phyloP scores from a whole-genome alignment of 2,113 vertebrate genomes.

The Cephalopholis sonnerati region DNA sequence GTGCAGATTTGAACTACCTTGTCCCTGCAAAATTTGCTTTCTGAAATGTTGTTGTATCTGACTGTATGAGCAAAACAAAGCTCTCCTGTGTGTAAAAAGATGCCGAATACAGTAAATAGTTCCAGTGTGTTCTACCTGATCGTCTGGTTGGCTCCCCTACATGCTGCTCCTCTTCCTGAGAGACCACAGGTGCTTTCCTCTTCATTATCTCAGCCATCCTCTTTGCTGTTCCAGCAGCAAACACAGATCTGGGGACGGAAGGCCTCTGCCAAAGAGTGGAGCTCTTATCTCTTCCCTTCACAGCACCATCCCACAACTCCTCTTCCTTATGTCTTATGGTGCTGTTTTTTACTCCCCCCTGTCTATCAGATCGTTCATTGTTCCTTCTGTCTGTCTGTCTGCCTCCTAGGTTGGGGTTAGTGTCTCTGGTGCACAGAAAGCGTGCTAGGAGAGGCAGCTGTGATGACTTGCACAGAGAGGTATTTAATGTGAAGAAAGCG shows the following conservation, averaged over 20 bases:
- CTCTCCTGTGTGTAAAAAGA: not conserved
- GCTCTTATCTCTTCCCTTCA: slow-evolving; percentile 21
- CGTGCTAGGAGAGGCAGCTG: not conserved
- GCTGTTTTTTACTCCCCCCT: not conserved
- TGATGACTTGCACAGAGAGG: not conserved
- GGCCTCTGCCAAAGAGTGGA: not conserved
- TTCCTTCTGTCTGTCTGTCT: slow-evolving; percentile 4
- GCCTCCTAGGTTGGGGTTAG: not conserved
- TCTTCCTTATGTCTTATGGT: not conserved
- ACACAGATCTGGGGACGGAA: slow-evolving; percentile 76
- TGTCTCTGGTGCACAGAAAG: slow-evolving; percentile 62
- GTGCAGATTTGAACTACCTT: not conserved
- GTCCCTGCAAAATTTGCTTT: not conserved
- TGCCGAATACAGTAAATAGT: not conserved
- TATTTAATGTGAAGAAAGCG: slow-evolving; percentile 15
- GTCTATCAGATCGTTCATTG: slow-evolving; percentile 1
- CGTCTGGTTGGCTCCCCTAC: slow-evolving; percentile 6
- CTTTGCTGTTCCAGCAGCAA: slow-evolving; percentile 88
- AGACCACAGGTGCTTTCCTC: slow-evolving; percentile 37
- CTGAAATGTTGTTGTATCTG: not conserved
- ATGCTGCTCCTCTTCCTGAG: slow-evolving; percentile 8
- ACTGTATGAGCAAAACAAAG: not conserved
- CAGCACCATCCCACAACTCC: not conserved
- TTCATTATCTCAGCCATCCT: slow-evolving; percentile 74
- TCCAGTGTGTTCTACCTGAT: slow-evolving; percentile 24